Evolutionary conservation across 1,140 invertebrate species (phyloP), one percentile per base, ranked within the genome.

Genomic region (Dendrolimus punctatus): DNA sequence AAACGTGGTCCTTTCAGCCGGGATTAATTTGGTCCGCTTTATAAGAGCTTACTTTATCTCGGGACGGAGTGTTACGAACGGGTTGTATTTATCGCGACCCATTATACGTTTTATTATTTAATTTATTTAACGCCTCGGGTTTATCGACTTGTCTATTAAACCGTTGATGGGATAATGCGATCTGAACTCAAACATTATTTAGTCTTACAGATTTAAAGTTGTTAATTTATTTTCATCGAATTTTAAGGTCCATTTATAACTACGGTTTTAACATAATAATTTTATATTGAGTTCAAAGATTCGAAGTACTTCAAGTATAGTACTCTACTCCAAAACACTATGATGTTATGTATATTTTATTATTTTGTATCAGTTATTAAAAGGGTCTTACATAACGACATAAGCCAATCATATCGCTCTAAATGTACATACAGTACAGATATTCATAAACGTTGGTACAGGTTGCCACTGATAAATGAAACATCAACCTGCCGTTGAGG

Each of bases 91-190:
- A 85, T 85, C 79, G 78, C 57, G 52, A 55, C 53, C 79, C 79
- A 86, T 86, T 86, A 86, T 84, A 77, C 73, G 71, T 84, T 86
- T 85, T 85, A 85, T 85, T 85, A 84, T 85, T 85, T 84, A 85
- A 85, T 85, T 85, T 85, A 84, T 85, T 84, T 83, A 83, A 83
- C 78, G 73, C 79, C 72, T 70, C 62, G 67, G 62, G 64, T 71
- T 85, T 83, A 83, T 79, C 74, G 68, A 73, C 73, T 78, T 78
- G 80, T 80, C 80, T 83, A 84, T 85, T 82, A 82, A 81, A 78
- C 77, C 60, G 76, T 76, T 71, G 77, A 78, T 54, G 66, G 73
- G 74, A 74, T 76, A 82, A 77, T 74, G 68, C 70, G 71, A 79
- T 82, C 73, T 67, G 68, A 80, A 80, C 62, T 76, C 73, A 72